phyloP scores from a whole-genome alignment of 2,113 vertebrate species.

The Psophia crepitans region DNA sequence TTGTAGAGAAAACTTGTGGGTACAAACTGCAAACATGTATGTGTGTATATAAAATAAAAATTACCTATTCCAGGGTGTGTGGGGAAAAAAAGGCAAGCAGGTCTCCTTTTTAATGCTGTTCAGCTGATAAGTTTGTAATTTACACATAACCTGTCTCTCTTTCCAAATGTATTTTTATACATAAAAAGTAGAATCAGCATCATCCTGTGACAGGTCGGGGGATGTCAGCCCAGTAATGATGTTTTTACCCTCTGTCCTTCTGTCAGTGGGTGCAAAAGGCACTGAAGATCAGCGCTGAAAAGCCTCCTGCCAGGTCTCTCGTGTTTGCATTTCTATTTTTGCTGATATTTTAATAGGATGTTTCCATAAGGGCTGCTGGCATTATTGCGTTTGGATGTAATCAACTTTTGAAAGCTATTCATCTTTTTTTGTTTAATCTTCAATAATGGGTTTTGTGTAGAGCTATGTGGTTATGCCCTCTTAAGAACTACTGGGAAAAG shows the following conservation, averaged over 20 bases:
- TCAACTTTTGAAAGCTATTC: constrained; percentile 16
- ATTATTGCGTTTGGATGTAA: neutral
- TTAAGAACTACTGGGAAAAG: neutral
- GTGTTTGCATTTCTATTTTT: neutral
- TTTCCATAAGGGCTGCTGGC: constrained; percentile 22
- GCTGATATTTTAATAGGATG: constrained; percentile 14
- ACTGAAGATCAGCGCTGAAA: neutral
- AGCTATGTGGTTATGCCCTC: neutral
- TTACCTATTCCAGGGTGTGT: neutral
- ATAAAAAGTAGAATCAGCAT: neutral
- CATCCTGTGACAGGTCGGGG: neutral
- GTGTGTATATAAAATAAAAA: constrained; percentile 36
- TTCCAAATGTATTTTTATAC: neutral
- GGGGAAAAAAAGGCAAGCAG: neutral
- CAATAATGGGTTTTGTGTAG: neutral
- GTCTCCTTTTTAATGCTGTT: neutral
- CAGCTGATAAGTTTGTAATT: neutral
- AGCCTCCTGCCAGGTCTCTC: neutral
- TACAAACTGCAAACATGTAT: constrained; percentile 10
- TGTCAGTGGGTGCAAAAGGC: neutral
- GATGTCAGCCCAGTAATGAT: neutral
- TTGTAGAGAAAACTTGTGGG: neutral
- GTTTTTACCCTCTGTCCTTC: neutral
- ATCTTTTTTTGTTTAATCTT: neutral
- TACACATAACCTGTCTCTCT: neutral